Evolutionary conservation across 2,797 vertebrate species (phyloP).

Genomic region (Molossus molossus): DNA sequence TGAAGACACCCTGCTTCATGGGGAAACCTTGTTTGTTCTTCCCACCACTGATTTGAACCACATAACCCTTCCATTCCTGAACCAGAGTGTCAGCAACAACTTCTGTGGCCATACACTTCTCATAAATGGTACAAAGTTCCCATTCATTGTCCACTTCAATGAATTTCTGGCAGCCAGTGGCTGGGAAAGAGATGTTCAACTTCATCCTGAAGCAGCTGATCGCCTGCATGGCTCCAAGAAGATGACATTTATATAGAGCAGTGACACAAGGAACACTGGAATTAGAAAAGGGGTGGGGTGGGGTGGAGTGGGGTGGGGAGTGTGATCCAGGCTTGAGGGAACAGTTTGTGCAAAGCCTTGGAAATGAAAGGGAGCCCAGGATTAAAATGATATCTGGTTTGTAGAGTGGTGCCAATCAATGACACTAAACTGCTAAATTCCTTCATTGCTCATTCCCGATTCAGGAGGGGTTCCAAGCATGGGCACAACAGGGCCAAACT

Average conservation of each 20-base stretch:
- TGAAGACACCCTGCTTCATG: too few species aligned
- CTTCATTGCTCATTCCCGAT: background rate
- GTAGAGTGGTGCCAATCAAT: conserved; percentile 2
- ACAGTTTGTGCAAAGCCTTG: conserved; percentile 23
- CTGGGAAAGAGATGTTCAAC: too few species aligned
- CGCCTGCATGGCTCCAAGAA: background rate
- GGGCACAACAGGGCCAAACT: background rate
- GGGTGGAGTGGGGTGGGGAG: too few species aligned
- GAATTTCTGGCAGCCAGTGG: too few species aligned
- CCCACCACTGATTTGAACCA: too few species aligned
- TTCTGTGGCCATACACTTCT: too few species aligned
- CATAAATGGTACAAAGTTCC: too few species aligned
- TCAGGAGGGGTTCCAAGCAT: background rate
- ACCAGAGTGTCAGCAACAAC: too few species aligned
- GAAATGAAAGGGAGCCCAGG: conserved; percentile 30
- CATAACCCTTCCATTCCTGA: too few species aligned
- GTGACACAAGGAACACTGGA: background rate
- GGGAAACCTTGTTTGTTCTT: too few species aligned
- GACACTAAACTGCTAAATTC: background rate
- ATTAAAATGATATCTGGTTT: background rate
- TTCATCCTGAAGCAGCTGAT: too few species aligned
- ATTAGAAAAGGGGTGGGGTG: background rate
- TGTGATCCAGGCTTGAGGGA: background rate
- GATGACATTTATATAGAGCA: background rate
- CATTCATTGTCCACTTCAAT: too few species aligned